Base-by-base conservation (phyloP, 2,797 vertebrate genomes). In the Hydrophis major region DNA sequence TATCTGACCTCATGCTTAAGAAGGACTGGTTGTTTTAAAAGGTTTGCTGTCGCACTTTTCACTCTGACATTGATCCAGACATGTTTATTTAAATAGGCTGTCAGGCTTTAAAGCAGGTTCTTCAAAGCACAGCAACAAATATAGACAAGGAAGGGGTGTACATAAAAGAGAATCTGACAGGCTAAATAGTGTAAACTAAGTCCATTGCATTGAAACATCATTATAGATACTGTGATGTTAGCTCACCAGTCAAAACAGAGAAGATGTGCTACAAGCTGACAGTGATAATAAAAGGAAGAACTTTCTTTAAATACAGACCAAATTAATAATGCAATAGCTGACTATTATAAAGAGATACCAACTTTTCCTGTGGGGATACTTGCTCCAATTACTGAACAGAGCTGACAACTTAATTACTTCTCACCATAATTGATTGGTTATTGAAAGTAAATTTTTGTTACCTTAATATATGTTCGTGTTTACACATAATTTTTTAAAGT, bases 61-160 rank as follows among this genome's bases (percentile, higher is more conserved):
- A 87, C 87, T 78, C 92, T 89, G 90, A 93, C 89, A 89, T 25
- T 63, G 89, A 93, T 20, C 86, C 78, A 90, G 89, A 92, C 22
- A 69, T 92, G 89, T 91, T 94, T 94, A 92, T 91, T 92, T 91
- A 92, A 93, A 92, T 92, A 86, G 61, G 90, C 91, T 93, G 89
- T 95, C 89, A 92, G 94, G 91, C 94, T 95, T 95, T 96, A 96
- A 95, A 96, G 95, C 92, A 93, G 53, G 55, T 2, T 90, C 95
- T 98, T 98, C 97, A 97, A 96, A 97, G 97, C 96, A 95, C 97
- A 96, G 96, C 97, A 90, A 0, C 97, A 98, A 90, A 92, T 89
- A 50, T 25, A 50, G 74, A 93, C 78, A 89, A 74, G 59, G 32
- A 74, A 87, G 53, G 93, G 96, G 94, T 97, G 96, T 94, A 95